A percentile compares a stretch with the other conserved stretches of the same genome.
Evolutionary conservation across 1,140 invertebrate genomes (phyloP).

Genomic region (Neodiprion pinetum): DNA sequence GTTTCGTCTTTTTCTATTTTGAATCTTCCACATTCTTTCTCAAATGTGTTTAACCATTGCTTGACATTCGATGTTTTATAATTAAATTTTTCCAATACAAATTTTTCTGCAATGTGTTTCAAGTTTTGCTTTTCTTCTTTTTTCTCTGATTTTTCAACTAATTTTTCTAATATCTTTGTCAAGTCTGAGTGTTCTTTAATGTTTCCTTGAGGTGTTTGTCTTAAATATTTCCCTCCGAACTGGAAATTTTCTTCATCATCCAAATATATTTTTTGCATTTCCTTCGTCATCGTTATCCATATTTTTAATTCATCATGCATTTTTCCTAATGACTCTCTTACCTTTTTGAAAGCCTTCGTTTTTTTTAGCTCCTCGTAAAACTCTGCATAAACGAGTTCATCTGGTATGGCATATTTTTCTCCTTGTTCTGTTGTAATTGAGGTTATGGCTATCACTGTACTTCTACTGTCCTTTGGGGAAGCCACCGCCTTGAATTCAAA

Average conservation of each 20-base stretch:
- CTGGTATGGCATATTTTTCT: too few species aligned
- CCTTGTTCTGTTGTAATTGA: too few species aligned
- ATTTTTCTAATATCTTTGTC: constrained; percentile 13
- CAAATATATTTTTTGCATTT: neutral
- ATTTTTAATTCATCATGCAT: too few species aligned
- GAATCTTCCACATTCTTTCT: constrained; percentile 19
- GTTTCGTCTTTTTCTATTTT: neutral
- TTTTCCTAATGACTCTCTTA: too few species aligned
- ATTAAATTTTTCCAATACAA: constrained; percentile 24
- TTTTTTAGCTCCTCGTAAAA: too few species aligned
- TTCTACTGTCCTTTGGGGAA: too few species aligned
- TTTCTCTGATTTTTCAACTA: constrained; percentile 15
- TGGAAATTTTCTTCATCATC: constrained; percentile 24
- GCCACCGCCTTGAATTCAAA: too few species aligned
- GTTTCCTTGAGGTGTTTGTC: neutral
- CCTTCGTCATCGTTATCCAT: too few species aligned
- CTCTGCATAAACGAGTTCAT: too few species aligned
- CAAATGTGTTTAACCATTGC: constrained; percentile 20
- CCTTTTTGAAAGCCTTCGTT: too few species aligned
- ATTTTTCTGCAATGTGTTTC: constrained; percentile 13
- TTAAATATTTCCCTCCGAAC: constrained; percentile 6
- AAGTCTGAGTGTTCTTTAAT: neutral
- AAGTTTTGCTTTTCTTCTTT: constrained; percentile 13
- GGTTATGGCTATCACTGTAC: too few species aligned
- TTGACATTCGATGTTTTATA: constrained; percentile 15